These are phyloP conservation scores for Drosophila bocqueti DNA, from an alignment of 1,140 invertebrate genomes.

Conservation along the genomic window DNA sequence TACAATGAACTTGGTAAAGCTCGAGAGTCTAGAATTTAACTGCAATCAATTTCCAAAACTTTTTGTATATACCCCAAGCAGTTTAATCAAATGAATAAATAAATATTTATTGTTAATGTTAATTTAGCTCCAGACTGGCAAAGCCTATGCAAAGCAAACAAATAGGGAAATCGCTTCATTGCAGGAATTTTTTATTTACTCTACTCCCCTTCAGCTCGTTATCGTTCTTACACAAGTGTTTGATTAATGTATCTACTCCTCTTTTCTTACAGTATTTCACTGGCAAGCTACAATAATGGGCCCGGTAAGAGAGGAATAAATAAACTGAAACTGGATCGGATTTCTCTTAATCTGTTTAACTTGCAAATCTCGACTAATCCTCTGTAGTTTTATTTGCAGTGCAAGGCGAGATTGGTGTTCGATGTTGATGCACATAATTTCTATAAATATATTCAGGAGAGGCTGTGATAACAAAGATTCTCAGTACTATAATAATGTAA, in stretches of 20 bases:
- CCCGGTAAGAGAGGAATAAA: slow-evolving; percentile 94
- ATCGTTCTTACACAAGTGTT: slow-evolving; percentile 23
- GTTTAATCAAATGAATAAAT: not conserved
- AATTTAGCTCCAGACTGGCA: not conserved
- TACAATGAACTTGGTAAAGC: not conserved
- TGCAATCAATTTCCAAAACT: not conserved
- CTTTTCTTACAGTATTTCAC: slow-evolving; percentile 94
- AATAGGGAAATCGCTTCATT: slow-evolving; percentile 8
- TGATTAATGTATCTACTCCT: slow-evolving; percentile 60
- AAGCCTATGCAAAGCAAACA: slow-evolving; percentile 19
- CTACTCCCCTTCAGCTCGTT: slow-evolving; percentile 6
- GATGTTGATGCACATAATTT: slow-evolving; percentile 3
- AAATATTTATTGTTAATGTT: not conserved
- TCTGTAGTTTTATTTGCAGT: slow-evolving; percentile 29
- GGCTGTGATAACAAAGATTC: not conserved
- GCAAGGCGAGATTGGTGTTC: not conserved
- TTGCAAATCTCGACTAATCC: slow-evolving; percentile 3
- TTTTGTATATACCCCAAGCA: not conserved
- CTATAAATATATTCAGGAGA: not conserved
- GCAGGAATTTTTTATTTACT: slow-evolving; percentile 16
- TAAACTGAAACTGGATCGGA: not conserved
- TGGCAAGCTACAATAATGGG: slow-evolving; percentile 99
- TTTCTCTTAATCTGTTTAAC: not conserved
- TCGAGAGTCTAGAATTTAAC: not conserved
- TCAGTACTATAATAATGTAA: not conserved